Percentiles rank a stretch among this genome's conserved stretches.
Evolutionary conservation across 2,113 vertebrate species (phyloP).

Genomic region (Phyllostomus discolor): DNA sequence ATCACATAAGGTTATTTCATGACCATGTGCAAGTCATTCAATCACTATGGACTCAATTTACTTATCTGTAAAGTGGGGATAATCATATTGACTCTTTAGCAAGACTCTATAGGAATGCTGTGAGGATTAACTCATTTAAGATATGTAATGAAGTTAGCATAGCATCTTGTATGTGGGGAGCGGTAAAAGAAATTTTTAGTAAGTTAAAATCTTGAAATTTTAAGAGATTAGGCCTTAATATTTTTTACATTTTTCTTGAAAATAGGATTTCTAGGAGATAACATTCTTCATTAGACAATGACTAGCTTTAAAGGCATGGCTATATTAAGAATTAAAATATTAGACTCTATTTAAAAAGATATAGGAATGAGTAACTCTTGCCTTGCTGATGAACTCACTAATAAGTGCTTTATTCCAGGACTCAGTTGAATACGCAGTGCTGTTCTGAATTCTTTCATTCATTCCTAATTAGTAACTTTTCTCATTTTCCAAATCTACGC

Average conservation of each 20-base stretch:
- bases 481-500: background rate
- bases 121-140: background rate
- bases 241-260: background rate
- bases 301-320: background rate
- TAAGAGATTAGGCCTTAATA: background rate
- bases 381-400: background rate
- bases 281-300: background rate
- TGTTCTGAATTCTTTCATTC: background rate
- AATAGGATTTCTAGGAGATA: background rate
- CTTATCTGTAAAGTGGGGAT: background rate
- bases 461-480: background rate
- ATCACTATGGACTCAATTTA: background rate
- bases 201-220: constrained; percentile 8
- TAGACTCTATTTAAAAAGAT: background rate
- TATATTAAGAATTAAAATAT: background rate
- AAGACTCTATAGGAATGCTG: background rate
- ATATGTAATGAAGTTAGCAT: background rate
- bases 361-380: background rate
- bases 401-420: background rate
- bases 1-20: background rate
- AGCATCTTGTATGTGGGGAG: background rate
- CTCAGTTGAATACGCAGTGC: background rate
- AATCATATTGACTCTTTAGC: background rate
- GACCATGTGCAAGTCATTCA: background rate
- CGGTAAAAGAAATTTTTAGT: background rate